Conservation (phyloP, 2,797 vertebrate species). For the Lates japonicus region DNA sequence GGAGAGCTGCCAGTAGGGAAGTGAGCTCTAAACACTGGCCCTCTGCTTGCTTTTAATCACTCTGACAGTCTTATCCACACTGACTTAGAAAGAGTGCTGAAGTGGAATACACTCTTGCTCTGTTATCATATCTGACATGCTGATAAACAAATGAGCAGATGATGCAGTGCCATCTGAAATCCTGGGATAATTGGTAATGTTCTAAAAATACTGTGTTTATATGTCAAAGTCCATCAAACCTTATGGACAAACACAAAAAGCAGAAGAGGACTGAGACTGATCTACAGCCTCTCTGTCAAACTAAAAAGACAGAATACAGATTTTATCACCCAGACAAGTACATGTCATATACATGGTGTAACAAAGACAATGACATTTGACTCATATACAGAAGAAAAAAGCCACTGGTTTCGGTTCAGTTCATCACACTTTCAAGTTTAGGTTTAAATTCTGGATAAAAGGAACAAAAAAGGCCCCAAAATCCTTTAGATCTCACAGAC, state of each 20-base stretch:
- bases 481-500: not conserved
- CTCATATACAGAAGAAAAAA: not conserved
- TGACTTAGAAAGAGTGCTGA: conserved; percentile 33
- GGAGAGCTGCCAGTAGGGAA: conserved; percentile 59
- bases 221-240: conserved; percentile 20
- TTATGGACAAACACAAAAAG: not conserved
- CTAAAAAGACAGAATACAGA: not conserved
- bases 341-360: not conserved
- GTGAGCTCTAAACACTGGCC: conserved; percentile 26
- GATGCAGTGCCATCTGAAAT: not conserved
- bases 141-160: conserved; percentile 43
- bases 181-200: conserved; percentile 1
- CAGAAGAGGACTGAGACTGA: not conserved
- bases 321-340: not conserved
- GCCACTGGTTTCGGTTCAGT: too few relatives aligned
- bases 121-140: conserved; percentile 32
- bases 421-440: not conserved
- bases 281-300: not conserved
- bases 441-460: not conserved
- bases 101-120: conserved; percentile 1
- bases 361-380: not conserved
- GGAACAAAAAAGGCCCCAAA: not conserved
- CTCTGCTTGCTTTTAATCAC: conserved; percentile 49
- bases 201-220: conserved; percentile 1
- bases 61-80: conserved; percentile 39